Conservation (phyloP, 2,888 invertebrate genomes). For the Platycheirus albimanus region DNA sequence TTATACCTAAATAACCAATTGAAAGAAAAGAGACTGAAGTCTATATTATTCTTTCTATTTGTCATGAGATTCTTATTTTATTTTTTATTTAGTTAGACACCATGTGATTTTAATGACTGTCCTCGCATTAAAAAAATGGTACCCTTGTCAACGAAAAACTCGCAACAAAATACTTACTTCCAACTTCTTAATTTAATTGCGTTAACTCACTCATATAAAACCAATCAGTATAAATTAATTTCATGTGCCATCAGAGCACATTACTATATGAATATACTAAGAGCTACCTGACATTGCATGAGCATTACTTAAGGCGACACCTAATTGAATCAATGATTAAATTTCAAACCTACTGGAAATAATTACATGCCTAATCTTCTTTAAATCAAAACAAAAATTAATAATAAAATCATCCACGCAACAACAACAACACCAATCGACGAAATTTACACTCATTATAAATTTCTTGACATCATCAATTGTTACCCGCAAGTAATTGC, state of each 20-base stretch:
- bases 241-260: conserved; percentile 12
- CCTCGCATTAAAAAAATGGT: background rate
- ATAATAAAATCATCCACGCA: conserved; percentile 11
- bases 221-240: conserved; percentile 10
- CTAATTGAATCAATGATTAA: conserved; percentile 16
- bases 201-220: conserved; percentile 18
- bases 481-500: conserved; percentile 22
- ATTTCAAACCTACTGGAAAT: conserved; percentile 27
- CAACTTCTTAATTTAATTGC: background rate
- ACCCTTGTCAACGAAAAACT: background rate
- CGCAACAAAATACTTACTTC: background rate
- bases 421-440: conserved; percentile 15
- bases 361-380: conserved; percentile 21
- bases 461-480: conserved; percentile 68
- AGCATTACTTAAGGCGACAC: background rate
- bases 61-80: no score
- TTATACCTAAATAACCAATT: no score
- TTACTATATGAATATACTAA: conserved; percentile 1
- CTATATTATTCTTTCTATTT: no score
- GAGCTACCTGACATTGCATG: background rate
- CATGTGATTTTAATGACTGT: background rate
- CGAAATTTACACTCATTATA: conserved; percentile 63
- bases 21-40: no score
- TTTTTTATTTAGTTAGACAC: no score
- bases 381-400: background rate